Conservation (phyloP, 2,113 vertebrate species). For the Natator depressus region DNA sequence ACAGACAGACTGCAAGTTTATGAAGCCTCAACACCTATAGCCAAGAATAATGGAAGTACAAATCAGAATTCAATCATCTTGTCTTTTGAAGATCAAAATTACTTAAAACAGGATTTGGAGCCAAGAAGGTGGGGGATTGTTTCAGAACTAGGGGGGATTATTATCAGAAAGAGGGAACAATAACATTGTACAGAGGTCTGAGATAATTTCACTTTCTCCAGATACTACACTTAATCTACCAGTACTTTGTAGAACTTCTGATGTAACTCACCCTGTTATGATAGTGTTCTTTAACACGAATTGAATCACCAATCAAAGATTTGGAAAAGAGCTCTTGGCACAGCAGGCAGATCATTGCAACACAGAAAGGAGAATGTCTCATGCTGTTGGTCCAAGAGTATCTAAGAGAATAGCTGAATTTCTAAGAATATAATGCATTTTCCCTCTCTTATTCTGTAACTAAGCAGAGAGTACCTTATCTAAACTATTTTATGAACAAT, state of each 20-base stretch:
- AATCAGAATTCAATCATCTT: neutral
- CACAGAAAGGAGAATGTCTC: neutral
- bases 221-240: neutral
- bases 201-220: constrained; percentile 31
- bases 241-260: constrained; percentile 9
- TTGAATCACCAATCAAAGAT: neutral
- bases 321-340: neutral
- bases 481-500: neutral
- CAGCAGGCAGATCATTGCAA: neutral
- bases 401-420: neutral
- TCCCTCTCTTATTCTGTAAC: neutral
- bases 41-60: neutral
- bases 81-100: constrained; percentile 15
- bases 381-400: neutral
- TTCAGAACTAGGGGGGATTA: neutral
- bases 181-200: neutral
- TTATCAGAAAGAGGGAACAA: neutral
- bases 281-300: neutral
- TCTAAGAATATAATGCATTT: neutral
- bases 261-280: constrained; percentile 6
- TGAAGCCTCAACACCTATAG: neutral
- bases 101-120: neutral
- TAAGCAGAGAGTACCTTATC: neutral
- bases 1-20: neutral
- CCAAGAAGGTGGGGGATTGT: neutral